Conservation (phyloP, 2,888 invertebrate species). For the Napeogenes sylphis region DNA sequence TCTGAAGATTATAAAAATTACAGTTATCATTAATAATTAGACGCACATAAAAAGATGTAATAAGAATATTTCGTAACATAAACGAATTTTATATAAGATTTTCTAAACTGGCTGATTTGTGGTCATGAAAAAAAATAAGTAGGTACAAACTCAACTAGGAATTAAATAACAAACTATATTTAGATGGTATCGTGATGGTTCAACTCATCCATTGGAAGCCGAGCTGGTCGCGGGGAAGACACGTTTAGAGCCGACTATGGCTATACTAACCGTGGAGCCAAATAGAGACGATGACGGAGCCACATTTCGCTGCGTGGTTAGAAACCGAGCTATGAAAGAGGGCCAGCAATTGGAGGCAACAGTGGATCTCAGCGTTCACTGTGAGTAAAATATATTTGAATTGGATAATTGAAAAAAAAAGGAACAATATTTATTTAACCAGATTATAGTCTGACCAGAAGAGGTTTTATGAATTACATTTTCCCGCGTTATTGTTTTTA, state of each 20-base stretch:
- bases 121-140: no score
- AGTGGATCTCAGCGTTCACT: slow-evolving; percentile 91
- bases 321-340: slow-evolving; percentile 92
- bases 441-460: background rate
- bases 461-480: background rate
- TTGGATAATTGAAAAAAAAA: background rate
- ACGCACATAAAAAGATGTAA: no score
- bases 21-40: no score
- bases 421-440: background rate
- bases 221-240: slow-evolving; percentile 83
- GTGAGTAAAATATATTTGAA: slow-evolving; percentile 78
- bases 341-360: slow-evolving; percentile 87
- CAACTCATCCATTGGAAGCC: slow-evolving; percentile 83
- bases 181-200: slow-evolving; percentile 90
- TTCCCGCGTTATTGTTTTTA: background rate
- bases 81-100: background rate
- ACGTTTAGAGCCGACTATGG: slow-evolving; percentile 85
- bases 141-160: background rate
- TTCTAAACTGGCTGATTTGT: background rate
- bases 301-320: slow-evolving; percentile 89
- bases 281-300: slow-evolving; percentile 91
- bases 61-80: no score
- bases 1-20: no score
- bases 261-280: slow-evolving; percentile 86
- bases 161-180: background rate